A percentile compares a stretch with the other conserved stretches of the same genome.
phyloP scores from a whole-genome alignment of 2,113 vertebrate species.

The Takifugu bimaculatus region DNA sequence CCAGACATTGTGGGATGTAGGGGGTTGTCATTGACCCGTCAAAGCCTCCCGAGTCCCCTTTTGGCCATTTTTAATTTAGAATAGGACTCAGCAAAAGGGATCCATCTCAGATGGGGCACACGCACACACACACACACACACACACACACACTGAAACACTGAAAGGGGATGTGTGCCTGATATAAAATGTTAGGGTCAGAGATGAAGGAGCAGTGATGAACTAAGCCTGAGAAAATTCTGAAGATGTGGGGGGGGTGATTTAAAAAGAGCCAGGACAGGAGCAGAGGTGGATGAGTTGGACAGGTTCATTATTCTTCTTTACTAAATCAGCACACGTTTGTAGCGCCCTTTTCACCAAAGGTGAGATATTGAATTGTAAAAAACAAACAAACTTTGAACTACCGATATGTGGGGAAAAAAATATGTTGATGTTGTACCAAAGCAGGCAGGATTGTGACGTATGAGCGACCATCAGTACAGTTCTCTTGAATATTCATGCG shows the following conservation, averaged over 20 bases:
- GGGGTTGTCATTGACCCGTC: constrained; percentile 38
- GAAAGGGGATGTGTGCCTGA: too few species aligned
- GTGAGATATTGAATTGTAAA: not conserved
- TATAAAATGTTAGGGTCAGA: constrained; percentile 15
- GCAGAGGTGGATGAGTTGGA: constrained; percentile 4
- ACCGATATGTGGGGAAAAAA: too few species aligned
- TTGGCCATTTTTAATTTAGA: constrained; percentile 10
- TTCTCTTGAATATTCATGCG: not conserved
- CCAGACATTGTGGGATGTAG: constrained; percentile 37
- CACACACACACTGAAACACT: not conserved
- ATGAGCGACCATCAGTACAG: too few species aligned
- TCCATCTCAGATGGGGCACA: constrained; percentile 18
- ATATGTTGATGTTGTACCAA: too few species aligned
- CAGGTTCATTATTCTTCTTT: constrained; percentile 12
- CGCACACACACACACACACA: constrained; percentile 16
- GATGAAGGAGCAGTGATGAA: not conserved
- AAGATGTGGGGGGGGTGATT: constrained; percentile 1
- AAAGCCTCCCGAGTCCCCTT: constrained; percentile 27
- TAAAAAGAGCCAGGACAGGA: not conserved
- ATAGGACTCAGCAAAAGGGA: constrained; percentile 21
- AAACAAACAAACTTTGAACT: not conserved
- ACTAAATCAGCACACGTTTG: constrained; percentile 2
- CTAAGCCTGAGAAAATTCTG: constrained; percentile 11
- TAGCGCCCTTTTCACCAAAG: not conserved
- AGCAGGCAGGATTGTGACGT: too few species aligned